Evolutionary conservation across 2,888 invertebrate genomes (phyloP).

Genomic region (Mactromeris polynyma): DNA sequence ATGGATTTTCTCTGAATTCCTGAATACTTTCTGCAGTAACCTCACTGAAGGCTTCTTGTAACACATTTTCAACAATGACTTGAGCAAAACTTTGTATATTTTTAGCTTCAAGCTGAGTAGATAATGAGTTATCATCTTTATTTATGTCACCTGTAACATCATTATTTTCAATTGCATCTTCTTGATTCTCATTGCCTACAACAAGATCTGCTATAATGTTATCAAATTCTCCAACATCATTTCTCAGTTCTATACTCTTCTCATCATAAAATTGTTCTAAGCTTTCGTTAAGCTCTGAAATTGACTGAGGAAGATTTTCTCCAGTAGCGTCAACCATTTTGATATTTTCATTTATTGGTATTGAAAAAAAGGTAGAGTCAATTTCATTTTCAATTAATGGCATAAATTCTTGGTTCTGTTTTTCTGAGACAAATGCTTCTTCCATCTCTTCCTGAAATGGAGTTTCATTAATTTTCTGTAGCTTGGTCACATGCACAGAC

Average conservation of each 20-base stretch:
- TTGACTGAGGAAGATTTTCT: background rate
- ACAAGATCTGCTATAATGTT: constrained; percentile 6
- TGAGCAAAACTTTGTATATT: background rate
- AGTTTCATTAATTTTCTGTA: background rate
- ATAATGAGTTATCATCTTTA: background rate
- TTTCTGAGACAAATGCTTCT: background rate
- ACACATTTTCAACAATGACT: background rate
- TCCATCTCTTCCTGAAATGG: background rate
- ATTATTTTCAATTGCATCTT: background rate
- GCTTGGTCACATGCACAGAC: background rate
- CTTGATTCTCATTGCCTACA: background rate
- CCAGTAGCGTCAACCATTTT: background rate
- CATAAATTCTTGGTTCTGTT: background rate
- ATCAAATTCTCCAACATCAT: constrained; percentile 28
- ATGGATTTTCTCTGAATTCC: background rate
- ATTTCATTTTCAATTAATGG: background rate
- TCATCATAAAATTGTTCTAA: background rate
- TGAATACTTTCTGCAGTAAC: background rate
- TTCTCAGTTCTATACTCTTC: no score
- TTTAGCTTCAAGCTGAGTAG: background rate
- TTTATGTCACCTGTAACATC: background rate
- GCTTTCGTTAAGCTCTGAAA: background rate
- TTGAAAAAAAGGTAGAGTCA: background rate
- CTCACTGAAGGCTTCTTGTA: background rate
- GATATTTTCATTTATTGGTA: background rate